Evolutionary conservation across 2,113 vertebrate genomes (phyloP).

Genomic region (Bolborhynchus lineola): DNA sequence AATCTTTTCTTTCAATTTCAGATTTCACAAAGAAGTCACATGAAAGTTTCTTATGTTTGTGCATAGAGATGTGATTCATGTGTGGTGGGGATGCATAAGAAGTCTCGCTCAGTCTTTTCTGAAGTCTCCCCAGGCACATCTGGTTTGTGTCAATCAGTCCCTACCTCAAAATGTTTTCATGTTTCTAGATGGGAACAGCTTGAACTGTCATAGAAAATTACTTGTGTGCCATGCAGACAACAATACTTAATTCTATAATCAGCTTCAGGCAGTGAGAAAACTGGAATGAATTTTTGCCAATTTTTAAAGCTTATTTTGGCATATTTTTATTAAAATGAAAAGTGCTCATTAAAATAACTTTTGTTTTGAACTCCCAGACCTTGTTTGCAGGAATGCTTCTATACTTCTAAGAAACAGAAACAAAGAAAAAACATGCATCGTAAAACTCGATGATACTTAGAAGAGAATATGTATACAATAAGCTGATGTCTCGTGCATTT

Average conservation of each 20-base stretch:
- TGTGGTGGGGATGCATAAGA: background rate
- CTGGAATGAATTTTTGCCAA: background rate
- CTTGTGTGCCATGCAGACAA: background rate
- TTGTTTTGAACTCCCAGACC: background rate
- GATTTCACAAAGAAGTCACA: background rate
- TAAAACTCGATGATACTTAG: background rate
- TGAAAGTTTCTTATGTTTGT: background rate
- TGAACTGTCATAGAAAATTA: conserved; percentile 26
- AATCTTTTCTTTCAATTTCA: background rate
- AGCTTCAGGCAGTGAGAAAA: conserved; percentile 11
- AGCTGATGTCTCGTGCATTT: conserved; percentile 3
- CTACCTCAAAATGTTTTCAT: conserved; percentile 16
- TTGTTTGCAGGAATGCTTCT: background rate
- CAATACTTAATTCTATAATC: conserved; percentile 49
- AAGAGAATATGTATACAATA: background rate
- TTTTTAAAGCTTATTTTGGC: conserved; percentile 24
- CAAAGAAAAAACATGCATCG: background rate
- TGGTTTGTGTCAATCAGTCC: background rate
- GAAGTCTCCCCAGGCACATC: background rate
- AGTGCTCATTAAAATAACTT: conserved; percentile 42
- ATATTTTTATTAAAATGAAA: conserved; percentile 40
- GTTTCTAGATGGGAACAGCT: conserved; percentile 21
- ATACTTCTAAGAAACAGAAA: background rate
- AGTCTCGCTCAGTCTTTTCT: background rate
- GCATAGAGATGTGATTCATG: background rate